A percentile compares a stretch with the other conserved stretches of the same genome.
Conservation (phyloP, 2,888 invertebrate species). For the Netelia fuscicornis region DNA sequence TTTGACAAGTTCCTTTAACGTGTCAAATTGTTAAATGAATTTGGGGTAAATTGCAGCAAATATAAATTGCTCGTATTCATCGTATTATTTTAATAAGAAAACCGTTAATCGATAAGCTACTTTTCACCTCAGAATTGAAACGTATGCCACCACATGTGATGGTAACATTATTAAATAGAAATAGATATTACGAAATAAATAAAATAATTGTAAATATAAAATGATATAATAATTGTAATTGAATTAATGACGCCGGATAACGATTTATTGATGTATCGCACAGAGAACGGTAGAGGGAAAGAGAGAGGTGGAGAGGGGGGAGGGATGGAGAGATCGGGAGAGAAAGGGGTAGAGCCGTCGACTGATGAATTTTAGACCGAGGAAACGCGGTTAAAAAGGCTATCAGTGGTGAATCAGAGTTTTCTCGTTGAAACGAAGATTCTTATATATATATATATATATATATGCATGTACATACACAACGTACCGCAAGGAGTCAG, state of each 20-base stretch:
- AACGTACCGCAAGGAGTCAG: not conserved
- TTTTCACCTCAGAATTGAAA: not conserved
- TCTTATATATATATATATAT: not conserved
- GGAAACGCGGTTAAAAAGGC: slow-evolving; percentile 56
- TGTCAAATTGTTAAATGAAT: too few relatives aligned
- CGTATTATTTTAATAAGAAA: not conserved
- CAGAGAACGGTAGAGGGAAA: not conserved
- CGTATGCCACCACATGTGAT: not conserved
- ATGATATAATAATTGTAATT: not conserved
- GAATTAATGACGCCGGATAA: not conserved
- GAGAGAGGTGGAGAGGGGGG: slow-evolving; percentile 12
- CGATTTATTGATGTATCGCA: slow-evolving; percentile 19
- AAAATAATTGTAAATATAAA: not conserved
- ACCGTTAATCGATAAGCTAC: not conserved
- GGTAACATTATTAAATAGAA: not conserved
- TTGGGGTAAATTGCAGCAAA: not conserved
- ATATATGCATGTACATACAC: not conserved
- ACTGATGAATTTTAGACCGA: slow-evolving; percentile 39
- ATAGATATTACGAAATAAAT: not conserved
- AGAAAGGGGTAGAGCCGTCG: slow-evolving; percentile 11
- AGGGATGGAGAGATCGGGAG: not conserved
- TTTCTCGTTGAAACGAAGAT: slow-evolving; percentile 45
- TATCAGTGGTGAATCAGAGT: slow-evolving; percentile 63
- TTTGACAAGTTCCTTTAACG: too few relatives aligned
- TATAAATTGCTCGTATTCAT: not conserved